Evolutionary conservation across 2,113 vertebrate species (phyloP), one percentile per base, ranked within the genome.

Genomic region (Ptilorrhoa leucosticta): DNA sequence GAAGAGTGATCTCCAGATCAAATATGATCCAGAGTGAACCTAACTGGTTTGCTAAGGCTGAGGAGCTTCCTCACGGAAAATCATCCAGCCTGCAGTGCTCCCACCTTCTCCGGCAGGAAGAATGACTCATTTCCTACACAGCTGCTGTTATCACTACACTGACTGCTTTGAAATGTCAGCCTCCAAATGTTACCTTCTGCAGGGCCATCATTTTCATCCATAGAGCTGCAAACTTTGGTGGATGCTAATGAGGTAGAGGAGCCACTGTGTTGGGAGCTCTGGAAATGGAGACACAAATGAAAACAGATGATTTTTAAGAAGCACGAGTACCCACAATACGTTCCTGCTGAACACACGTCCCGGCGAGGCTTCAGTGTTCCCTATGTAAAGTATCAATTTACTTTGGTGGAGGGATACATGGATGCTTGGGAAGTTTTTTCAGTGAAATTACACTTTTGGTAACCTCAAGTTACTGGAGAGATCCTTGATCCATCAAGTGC

Each of bases 211-310:
- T 98, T 99, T 93, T 99, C 99, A 71, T 99, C 99, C 99, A 99
- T 99, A 16, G 99, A 99, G 97, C 99, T 99, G 98, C 99, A 99
- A 51, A 99, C 99, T 97, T 99, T 99, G 90, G 99, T 99, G 80
- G 99, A 99, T 19, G 99, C 99, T 89, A 99, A 97, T 77, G 99
- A 99, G 86, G 99, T 99, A 83, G 99, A 99, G 57, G 99, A 99
- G 84, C 99, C 98, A 61, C 99, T 99, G 98, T 99, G 98, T 39
- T 99, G 99, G 90, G 99, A 99, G 83, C 99, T 98, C 99, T 99
- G 97, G 57, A 93, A 96, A 92, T 72, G 96, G 88, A 96, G 83
- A 97, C 76, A 97, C 54, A 96, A 64, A 97, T 23, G 60, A 88
- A 91, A 66, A 92, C 57, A 83, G 40, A 64, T 73, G 73, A 77